phyloP scores from a whole-genome alignment of 1,140 invertebrate species.

The Andrena cerasifolii region DNA sequence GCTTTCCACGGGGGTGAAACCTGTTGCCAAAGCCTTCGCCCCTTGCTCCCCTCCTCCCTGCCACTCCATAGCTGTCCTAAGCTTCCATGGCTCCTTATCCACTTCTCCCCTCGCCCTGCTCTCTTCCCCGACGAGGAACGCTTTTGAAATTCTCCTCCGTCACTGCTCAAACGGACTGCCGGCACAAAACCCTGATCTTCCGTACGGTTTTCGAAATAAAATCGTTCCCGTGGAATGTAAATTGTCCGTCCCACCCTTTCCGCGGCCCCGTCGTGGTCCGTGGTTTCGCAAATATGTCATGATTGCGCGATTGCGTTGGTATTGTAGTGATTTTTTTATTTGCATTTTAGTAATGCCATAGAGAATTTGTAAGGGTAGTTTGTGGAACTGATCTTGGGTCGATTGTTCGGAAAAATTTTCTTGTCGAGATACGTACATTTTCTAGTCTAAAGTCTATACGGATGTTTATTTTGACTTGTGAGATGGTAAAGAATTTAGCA shows the following conservation, averaged over 20 bases:
- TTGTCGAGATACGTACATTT: no score
- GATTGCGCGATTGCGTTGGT: no score
- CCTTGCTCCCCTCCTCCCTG: conserved; percentile 23
- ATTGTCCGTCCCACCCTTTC: conserved; percentile 51
- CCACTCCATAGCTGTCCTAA: conserved; percentile 16
- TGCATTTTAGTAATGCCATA: no score
- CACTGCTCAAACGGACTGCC: conserved; percentile 20
- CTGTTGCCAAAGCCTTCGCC: conserved; percentile 73
- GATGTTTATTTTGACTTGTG: no score
- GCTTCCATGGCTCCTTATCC: conserved; percentile 30
- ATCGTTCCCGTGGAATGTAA: conserved; percentile 66
- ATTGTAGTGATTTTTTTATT: no score
- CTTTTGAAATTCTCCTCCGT: conserved; percentile 47
- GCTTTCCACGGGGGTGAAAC: conserved; percentile 73
- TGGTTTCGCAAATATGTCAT: conserved; percentile 49
- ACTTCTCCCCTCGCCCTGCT: background rate
- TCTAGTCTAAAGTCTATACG: no score
- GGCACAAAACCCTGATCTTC: conserved; percentile 42
- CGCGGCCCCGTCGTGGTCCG: background rate
- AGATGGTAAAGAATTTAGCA: no score
- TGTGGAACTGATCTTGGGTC: no score
- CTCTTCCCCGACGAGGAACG: conserved; percentile 4
- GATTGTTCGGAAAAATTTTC: no score
- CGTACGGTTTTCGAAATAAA: conserved; percentile 63
- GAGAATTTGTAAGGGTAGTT: no score